Conservation (phyloP, 2,888 invertebrate genomes). For the Rhogogaster chlorosoma region DNA sequence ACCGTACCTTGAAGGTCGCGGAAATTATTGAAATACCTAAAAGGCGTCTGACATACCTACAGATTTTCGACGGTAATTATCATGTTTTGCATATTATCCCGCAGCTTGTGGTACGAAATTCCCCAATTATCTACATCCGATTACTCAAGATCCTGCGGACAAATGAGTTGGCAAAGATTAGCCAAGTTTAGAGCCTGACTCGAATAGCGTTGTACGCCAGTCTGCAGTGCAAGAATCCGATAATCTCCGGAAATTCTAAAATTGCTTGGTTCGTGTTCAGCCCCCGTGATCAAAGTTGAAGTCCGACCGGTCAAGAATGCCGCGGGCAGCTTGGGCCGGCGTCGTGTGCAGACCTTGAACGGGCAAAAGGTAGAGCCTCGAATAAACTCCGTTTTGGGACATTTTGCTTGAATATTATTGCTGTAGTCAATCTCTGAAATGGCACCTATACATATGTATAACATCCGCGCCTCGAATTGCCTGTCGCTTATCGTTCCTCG, state of each 20-base stretch:
- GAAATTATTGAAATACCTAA: background rate
- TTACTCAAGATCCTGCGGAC: background rate
- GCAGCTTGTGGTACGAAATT: background rate
- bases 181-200: background rate
- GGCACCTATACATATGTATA: background rate
- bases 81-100: background rate
- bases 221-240: conserved; percentile 33
- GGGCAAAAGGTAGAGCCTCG: background rate
- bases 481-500: background rate
- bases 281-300: conserved; percentile 37
- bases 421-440: background rate
- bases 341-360: conserved; percentile 27
- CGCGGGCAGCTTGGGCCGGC: conserved; percentile 25
- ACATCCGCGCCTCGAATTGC: background rate
- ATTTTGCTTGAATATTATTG: background rate
- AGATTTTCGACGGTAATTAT: background rate
- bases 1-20: background rate
- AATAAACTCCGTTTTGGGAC: conserved; percentile 40
- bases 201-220: background rate
- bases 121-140: background rate
- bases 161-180: background rate
- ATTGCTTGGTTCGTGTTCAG: conserved; percentile 46
- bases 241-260: conserved; percentile 49
- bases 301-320: conserved; percentile 43
- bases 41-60: background rate